phyloP scores from a whole-genome alignment of 2,888 invertebrate species.

The Rotaria macrura region DNA sequence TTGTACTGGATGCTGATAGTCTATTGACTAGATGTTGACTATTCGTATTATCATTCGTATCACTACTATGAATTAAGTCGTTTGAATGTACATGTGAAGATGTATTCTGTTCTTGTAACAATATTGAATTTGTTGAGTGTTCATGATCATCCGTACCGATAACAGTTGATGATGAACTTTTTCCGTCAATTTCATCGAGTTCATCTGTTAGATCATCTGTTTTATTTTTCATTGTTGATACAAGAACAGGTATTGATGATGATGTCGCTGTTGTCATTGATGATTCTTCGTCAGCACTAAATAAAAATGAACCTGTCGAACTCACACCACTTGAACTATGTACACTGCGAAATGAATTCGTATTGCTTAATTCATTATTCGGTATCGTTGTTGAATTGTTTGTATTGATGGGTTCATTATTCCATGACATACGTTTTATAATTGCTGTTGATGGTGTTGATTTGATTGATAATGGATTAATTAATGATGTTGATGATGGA shows the following conservation, averaged over 20 bases:
- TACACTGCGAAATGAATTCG: conserved; percentile 50
- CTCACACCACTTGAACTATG: conserved; percentile 52
- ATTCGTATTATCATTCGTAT: background rate
- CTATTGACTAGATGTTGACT: background rate
- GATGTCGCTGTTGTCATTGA: background rate
- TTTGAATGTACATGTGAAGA: background rate
- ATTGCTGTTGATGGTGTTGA: conserved; percentile 49
- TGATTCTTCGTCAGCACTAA: conserved; percentile 41
- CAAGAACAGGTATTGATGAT: background rate
- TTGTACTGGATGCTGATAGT: background rate
- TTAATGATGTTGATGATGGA: conserved; percentile 46
- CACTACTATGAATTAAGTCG: background rate
- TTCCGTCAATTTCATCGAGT: background rate
- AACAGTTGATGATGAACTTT: conserved; percentile 8
- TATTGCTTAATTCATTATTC: conserved; percentile 22
- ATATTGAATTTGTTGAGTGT: background rate
- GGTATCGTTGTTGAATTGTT: conserved; percentile 42
- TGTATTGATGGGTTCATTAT: conserved; percentile 44
- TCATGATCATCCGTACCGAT: background rate
- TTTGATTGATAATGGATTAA: conserved; percentile 47
- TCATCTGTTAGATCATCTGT: background rate
- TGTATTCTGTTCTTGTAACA: background rate
- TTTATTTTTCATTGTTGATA: background rate
- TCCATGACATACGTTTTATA: conserved; percentile 60
- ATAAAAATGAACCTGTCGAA: conserved; percentile 49